These are phyloP conservation scores for Acheta domesticus DNA, from an alignment of 2,888 invertebrate species.

Conservation along the genomic window DNA sequence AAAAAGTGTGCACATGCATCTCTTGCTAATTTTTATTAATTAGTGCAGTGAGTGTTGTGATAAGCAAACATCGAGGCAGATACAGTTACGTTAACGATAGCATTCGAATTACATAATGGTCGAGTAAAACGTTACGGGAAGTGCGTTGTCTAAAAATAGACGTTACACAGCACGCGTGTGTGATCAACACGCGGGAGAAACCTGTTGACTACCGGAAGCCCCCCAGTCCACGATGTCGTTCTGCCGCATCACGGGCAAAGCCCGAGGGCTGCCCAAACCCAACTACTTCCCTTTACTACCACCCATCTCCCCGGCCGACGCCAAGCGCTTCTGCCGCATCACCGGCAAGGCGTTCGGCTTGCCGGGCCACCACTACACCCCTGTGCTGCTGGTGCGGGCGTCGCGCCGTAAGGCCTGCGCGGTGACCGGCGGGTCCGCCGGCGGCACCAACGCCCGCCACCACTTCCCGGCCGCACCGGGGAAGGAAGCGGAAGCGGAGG, in stretches of 20 bases:
- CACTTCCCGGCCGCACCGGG: slow-evolving; percentile 25
- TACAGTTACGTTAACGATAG: neutral
- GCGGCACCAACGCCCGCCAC: slow-evolving; percentile 38
- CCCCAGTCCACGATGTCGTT: slow-evolving; percentile 57
- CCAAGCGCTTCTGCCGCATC: slow-evolving; percentile 72
- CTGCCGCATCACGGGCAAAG: slow-evolving; percentile 77
- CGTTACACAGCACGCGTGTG: no score
- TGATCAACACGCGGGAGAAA: no score
- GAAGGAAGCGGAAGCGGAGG: neutral
- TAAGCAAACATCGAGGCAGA: no score
- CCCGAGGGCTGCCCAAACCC: slow-evolving; percentile 74
- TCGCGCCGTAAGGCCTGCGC: slow-evolving; percentile 55
- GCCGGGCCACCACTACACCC: slow-evolving; percentile 74
- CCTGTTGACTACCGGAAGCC: no score
- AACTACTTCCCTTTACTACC: slow-evolving; percentile 78
- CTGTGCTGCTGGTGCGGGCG: slow-evolving; percentile 50
- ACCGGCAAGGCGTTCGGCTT: slow-evolving; percentile 73
- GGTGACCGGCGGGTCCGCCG: slow-evolving; percentile 63
- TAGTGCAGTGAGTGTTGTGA: no score
- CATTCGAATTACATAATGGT: no score
- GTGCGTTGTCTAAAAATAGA: no score
- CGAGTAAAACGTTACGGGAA: no score
- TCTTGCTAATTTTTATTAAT: no score
- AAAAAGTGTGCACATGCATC: no score
- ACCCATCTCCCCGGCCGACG: slow-evolving; percentile 79